These are phyloP conservation scores for Arion vulgaris DNA, from an alignment of 1,140 invertebrate species.

Conservation along the genomic window DNA sequence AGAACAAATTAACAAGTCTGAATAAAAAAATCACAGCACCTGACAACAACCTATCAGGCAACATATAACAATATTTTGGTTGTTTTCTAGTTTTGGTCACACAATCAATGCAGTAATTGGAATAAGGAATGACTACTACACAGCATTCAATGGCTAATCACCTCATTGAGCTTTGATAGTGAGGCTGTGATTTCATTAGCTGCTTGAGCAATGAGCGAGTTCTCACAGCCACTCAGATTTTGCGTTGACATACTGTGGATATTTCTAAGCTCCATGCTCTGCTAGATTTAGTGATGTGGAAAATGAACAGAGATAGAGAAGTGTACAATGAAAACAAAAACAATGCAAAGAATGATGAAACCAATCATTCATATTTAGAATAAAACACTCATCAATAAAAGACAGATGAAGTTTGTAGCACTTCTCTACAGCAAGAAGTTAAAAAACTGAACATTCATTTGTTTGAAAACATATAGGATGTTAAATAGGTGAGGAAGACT, in stretches of 20 bases:
- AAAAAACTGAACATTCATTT: no score
- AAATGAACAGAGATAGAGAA: slow-evolving; percentile 15
- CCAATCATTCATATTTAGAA: no score
- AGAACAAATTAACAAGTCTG: not conserved
- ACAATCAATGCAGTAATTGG: not conserved
- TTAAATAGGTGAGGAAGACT: no score
- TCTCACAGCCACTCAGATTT: slow-evolving; percentile 44
- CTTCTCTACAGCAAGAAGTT: no score
- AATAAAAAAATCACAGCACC: not conserved
- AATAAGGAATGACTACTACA: not conserved
- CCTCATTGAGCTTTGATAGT: slow-evolving; percentile 53
- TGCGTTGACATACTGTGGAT: slow-evolving; percentile 43
- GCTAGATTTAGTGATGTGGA: slow-evolving; percentile 27
- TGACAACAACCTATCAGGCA: slow-evolving; percentile 10
- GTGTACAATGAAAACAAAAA: not conserved
- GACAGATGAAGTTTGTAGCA: no score
- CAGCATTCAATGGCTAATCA: slow-evolving; percentile 37
- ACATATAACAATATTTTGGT: not conserved
- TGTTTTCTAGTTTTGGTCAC: no score
- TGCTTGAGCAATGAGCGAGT: slow-evolving; percentile 51
- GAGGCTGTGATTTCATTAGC: slow-evolving; percentile 56
- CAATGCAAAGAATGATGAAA: not conserved
- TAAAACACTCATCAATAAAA: no score
- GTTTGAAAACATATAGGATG: no score
- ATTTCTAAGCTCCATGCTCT: slow-evolving; percentile 52